Conservation (phyloP, 2,797 vertebrate species). For the Borostomias antarcticus region DNA sequence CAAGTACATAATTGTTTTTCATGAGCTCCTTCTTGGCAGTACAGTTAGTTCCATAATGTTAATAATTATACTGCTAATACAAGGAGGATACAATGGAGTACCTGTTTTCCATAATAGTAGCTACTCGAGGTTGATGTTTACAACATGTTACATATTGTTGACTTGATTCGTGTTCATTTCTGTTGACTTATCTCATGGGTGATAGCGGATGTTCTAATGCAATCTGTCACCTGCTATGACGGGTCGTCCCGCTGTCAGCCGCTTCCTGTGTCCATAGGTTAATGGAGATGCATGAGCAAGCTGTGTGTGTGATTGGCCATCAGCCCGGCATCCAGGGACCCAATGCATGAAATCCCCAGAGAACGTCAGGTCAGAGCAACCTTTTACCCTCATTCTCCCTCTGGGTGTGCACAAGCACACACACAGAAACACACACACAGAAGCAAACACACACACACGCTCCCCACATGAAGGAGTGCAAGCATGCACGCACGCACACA, state of each 20-base stretch:
- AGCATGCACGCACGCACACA: not conserved
- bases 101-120: not conserved
- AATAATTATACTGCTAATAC: not conserved
- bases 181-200: too few species aligned
- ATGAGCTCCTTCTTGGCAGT: not conserved
- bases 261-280: conserved; percentile 48
- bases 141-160: too few species aligned
- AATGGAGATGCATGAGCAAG: conserved; percentile 45
- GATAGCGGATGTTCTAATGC: not conserved
- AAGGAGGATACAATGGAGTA: too few species aligned
- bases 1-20: not conserved
- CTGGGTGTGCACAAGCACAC: not conserved
- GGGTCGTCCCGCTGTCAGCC: conserved; percentile 24
- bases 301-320: conserved; percentile 61
- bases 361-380: conserved; percentile 33
- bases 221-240: conserved; percentile 30
- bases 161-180: too few species aligned
- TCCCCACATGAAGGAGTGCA: not conserved
- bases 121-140: too few species aligned
- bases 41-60: not conserved
- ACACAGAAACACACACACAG: not conserved
- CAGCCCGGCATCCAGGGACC: conserved; percentile 45
- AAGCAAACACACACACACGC: conserved; percentile 1
- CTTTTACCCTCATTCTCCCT: conserved; percentile 35
- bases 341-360: conserved; percentile 23